Evolutionary conservation across 92 coral and sea anemone species (phyloP).

Genomic region (Umimayanthus chanpuru): DNA sequence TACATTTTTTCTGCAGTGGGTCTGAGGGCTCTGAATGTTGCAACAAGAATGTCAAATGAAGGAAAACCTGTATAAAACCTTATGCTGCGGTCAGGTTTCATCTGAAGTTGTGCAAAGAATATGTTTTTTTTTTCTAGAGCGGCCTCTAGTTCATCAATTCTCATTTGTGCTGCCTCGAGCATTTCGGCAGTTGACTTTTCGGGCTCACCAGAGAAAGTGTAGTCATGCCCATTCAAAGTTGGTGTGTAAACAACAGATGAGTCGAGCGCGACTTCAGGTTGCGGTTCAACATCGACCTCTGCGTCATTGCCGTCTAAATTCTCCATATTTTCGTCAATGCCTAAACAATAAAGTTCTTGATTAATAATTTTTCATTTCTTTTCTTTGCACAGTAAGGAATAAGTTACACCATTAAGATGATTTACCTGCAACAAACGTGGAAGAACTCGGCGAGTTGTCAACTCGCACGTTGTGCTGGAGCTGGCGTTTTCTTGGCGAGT

Average conservation of each 20-base stretch:
- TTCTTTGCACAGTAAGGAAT: not conserved
- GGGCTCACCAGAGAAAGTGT: constrained; percentile 16
- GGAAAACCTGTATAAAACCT: constrained; percentile 26
- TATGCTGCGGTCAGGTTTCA: not conserved
- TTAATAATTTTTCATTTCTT: not conserved
- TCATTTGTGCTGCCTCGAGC: constrained; percentile 18
- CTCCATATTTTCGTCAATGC: no score
- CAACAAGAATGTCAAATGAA: not conserved
- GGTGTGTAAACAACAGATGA: not conserved
- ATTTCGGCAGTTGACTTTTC: not conserved
- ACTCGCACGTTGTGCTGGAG: not conserved
- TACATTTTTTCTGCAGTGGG: constrained; percentile 29
- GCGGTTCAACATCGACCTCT: not conserved
- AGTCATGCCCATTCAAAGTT: constrained; percentile 2
- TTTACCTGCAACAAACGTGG: not conserved
- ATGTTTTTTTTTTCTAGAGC: no score
- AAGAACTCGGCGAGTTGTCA: constrained; percentile 1
- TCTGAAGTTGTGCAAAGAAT: not conserved
- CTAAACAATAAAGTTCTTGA: no score
- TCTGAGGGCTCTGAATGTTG: constrained; percentile 4
- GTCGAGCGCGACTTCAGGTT: not conserved
- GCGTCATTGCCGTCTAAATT: no score
- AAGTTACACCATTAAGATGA: not conserved
- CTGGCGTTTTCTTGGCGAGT: not conserved
- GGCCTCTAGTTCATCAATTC: constrained; percentile 9